Evolutionary conservation across 2,888 invertebrate genomes (phyloP).

Genomic region (Caenorhabditis becei): DNA sequence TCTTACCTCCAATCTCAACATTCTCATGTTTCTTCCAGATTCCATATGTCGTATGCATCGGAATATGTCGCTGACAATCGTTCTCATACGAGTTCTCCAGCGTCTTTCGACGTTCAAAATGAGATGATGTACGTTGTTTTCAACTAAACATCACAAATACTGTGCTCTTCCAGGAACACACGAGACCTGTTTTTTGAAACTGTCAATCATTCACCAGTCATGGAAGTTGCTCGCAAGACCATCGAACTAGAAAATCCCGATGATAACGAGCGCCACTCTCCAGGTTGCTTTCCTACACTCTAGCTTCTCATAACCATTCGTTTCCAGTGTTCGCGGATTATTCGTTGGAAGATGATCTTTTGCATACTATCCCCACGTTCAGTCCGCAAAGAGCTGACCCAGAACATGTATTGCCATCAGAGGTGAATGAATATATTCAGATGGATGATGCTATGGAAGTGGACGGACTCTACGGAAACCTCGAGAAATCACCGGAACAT

Average conservation of each 20-base stretch:
- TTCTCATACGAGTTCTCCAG: background rate
- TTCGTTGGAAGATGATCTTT: background rate
- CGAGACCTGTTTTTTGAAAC: background rate
- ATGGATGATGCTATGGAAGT: background rate
- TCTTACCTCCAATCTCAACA: background rate
- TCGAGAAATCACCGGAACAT: background rate
- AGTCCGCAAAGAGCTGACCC: background rate
- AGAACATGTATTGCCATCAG: background rate
- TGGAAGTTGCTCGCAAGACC: background rate
- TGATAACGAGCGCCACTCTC: background rate
- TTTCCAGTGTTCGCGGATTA: background rate
- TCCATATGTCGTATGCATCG: conserved; percentile 1
- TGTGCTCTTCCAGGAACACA: background rate
- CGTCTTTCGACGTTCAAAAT: background rate
- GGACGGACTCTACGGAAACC: background rate
- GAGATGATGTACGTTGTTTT: background rate
- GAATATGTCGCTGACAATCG: background rate
- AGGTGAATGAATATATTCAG: background rate
- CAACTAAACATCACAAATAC: background rate
- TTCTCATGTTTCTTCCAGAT: background rate
- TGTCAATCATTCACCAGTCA: background rate
- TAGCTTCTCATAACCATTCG: background rate
- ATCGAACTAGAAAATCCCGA: background rate
- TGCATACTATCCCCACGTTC: background rate
- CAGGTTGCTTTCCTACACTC: background rate